Evolutionary conservation across 2,797 vertebrate species (phyloP).

Genomic region (Takifugu rubripes): DNA sequence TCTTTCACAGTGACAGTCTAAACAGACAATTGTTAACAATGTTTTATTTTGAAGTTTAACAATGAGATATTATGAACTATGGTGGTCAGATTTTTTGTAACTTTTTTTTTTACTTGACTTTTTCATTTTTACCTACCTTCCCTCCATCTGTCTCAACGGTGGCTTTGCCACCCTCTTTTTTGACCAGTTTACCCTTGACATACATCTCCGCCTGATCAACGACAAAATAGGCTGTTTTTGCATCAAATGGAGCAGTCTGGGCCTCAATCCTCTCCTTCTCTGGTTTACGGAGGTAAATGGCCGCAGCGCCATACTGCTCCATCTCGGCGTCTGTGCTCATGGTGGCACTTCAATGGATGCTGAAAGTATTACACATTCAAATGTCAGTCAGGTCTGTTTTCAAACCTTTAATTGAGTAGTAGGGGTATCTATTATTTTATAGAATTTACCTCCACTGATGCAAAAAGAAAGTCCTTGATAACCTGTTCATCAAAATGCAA

Average conservation of each 20-base stretch:
- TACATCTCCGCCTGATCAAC: constrained; percentile 80
- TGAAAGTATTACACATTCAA: constrained; percentile 18
- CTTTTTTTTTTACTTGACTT: background rate
- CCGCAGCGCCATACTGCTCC: constrained; percentile 80
- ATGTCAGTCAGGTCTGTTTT: background rate
- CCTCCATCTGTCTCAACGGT: constrained; percentile 80
- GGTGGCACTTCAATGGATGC: constrained; percentile 53
- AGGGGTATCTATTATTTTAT: background rate
- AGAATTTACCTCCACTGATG: constrained; percentile 26
- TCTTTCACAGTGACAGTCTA: constrained; percentile 55
- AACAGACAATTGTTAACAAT: background rate
- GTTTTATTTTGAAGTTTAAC: background rate
- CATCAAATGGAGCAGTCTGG: constrained; percentile 86
- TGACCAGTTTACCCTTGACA: constrained; percentile 78
- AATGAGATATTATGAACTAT: background rate
- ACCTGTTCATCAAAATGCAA: background rate
- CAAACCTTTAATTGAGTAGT: background rate
- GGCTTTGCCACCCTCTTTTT: constrained; percentile 83
- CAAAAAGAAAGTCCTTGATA: constrained; percentile 15
- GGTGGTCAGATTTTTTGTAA: background rate
- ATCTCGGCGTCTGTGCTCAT: constrained; percentile 84
- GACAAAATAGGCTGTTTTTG: constrained; percentile 82
- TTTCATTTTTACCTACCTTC: constrained; percentile 62
- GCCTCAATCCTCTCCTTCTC: constrained; percentile 85
- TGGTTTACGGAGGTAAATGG: constrained; percentile 84